phyloP scores from a whole-genome alignment of 1,140 invertebrate genomes.

The Copidosoma floridanum region DNA sequence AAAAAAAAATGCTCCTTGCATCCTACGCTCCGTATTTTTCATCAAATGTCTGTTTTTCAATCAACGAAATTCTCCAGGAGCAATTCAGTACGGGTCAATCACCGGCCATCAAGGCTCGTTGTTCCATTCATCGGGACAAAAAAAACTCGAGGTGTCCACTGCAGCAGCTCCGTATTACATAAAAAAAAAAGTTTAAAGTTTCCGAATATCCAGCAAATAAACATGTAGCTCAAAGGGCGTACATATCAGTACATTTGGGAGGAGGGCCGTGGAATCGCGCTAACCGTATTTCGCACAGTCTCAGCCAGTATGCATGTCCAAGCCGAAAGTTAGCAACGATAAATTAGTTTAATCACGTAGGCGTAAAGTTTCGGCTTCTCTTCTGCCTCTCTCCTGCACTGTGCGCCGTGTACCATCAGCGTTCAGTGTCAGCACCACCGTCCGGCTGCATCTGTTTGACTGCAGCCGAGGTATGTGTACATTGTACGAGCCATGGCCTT shows the following conservation, averaged over 20 bases:
- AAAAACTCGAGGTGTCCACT: neutral
- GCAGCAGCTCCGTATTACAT: too few relatives aligned
- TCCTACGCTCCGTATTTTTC: too few relatives aligned
- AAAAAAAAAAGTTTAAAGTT: conserved; percentile 18
- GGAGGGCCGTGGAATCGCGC: too few relatives aligned
- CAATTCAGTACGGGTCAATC: too few relatives aligned
- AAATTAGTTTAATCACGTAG: conserved; percentile 28
- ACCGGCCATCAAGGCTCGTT: too few relatives aligned
- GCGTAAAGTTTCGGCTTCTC: conserved; percentile 13
- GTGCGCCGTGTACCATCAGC: neutral
- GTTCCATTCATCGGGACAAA: too few relatives aligned
- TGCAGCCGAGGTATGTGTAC: neutral
- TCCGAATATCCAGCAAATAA: conserved; percentile 23
- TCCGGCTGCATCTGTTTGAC: neutral
- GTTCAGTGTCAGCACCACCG: too few relatives aligned
- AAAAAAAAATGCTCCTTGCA: too few relatives aligned
- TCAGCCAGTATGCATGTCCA: conserved; percentile 4
- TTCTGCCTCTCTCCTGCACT: neutral
- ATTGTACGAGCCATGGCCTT: neutral
- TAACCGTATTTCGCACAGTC: conserved; percentile 9
- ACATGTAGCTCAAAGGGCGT: too few relatives aligned
- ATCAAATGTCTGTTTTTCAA: too few relatives aligned
- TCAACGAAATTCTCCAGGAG: too few relatives aligned
- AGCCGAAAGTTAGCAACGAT: conserved; percentile 20
- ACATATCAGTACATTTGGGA: too few relatives aligned